phyloP scores from a whole-genome alignment of 53 echinoderm and acorn worm species.

The Holothuria leucospilota region DNA sequence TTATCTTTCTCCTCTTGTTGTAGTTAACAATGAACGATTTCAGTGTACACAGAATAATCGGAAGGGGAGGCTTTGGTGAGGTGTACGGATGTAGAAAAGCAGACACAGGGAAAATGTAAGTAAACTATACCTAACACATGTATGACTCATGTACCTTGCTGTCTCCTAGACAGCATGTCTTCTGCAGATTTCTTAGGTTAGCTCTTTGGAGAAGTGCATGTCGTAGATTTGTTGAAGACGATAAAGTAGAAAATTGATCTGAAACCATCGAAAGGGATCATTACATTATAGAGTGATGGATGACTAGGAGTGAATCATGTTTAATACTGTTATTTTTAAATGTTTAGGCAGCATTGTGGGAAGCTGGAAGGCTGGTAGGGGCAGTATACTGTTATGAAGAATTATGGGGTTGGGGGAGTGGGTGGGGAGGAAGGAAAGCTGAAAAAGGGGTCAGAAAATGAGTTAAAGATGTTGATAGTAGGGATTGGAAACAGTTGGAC shows the following conservation, averaged over 20 bases:
- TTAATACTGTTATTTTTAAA: neutral
- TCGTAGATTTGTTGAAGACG: no score
- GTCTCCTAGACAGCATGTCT: no score
- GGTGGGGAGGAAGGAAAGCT: neutral
- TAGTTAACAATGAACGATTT: slow-evolving; percentile 99
- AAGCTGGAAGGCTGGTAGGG: neutral
- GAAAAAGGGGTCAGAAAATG: neutral
- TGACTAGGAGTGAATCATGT: no score
- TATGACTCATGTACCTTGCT: no score
- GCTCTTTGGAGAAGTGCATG: no score
- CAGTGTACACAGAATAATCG: slow-evolving; percentile 99
- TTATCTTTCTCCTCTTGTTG: neutral
- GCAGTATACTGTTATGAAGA: neutral
- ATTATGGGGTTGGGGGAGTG: neutral
- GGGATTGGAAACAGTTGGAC: neutral
- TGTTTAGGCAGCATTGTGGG: neutral
- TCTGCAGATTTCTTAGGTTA: no score
- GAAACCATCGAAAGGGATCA: no score
- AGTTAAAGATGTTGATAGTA: neutral
- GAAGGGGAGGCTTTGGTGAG: slow-evolving; percentile 99
- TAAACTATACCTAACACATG: neutral
- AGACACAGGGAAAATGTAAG: slow-evolving; percentile 99
- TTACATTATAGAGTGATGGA: no score
- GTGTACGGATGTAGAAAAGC: slow-evolving; percentile 99
- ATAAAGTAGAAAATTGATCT: no score